Percentiles rank a stretch among this genome's conserved stretches.
Conservation (phyloP, 1,140 invertebrate genomes). For the Proales similis region DNA sequence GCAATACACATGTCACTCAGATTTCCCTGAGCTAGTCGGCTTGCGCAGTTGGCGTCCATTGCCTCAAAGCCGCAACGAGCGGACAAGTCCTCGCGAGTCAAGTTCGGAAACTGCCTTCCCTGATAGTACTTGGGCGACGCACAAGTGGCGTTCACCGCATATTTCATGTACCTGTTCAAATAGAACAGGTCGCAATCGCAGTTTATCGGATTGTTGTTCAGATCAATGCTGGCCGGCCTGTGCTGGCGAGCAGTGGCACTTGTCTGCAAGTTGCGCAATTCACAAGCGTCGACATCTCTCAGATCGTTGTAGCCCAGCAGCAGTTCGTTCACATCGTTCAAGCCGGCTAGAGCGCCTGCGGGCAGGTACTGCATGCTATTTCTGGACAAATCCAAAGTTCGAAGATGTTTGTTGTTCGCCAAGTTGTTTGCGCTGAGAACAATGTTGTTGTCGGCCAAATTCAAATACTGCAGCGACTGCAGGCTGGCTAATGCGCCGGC, state of each 20-base stretch:
- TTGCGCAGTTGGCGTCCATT: no score
- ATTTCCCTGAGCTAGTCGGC: no score
- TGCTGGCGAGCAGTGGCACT: not conserved
- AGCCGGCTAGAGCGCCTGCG: not conserved
- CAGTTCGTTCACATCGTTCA: not conserved
- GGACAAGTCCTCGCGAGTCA: slow-evolving; percentile 9
- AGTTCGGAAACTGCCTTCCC: not conserved
- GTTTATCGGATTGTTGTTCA: slow-evolving; percentile 19
- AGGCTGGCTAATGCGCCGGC: not conserved
- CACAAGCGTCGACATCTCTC: not conserved
- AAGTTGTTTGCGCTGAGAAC: not conserved
- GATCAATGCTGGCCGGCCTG: not conserved
- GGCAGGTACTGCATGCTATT: slow-evolving; percentile 9
- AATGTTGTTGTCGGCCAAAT: slow-evolving; percentile 12
- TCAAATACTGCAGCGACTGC: not conserved
- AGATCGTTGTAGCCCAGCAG: slow-evolving; percentile 3
- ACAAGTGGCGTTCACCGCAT: slow-evolving; percentile 3
- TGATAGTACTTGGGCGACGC: not conserved
- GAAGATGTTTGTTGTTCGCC: not conserved
- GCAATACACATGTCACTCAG: no score
- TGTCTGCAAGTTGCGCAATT: not conserved
- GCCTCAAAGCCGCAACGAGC: not conserved
- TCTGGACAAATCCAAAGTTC: not conserved
- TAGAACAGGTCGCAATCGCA: slow-evolving; percentile 29
- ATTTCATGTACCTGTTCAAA: not conserved